Percentiles rank a stretch among this genome's conserved stretches.
Evolutionary conservation across 2,113 vertebrate species (phyloP).

Genomic region (Lutjanus erythropterus): DNA sequence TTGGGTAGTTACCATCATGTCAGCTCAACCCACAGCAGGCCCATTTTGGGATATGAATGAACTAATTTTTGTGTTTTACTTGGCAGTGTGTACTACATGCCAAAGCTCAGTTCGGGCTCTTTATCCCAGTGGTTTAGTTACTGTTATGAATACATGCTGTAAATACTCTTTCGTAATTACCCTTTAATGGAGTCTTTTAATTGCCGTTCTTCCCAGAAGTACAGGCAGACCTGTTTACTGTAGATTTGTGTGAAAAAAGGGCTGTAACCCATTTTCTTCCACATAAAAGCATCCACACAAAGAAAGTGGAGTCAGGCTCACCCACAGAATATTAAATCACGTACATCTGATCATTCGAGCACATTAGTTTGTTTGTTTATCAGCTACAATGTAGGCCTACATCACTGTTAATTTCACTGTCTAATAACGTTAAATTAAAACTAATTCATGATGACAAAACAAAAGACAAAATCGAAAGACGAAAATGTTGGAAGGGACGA

Average conservation of each 20-base stretch:
- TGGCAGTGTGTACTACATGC: not conserved
- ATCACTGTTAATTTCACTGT: too few species aligned
- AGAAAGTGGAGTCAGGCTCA: not conserved
- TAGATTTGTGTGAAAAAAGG: not conserved
- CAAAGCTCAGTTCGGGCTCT: not conserved
- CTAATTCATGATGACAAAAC: too few species aligned
- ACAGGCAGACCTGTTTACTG: not conserved
- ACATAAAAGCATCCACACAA: not conserved
- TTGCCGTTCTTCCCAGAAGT: not conserved
- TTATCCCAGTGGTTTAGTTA: not conserved
- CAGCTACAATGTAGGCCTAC: not conserved
- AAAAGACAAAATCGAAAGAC: too few species aligned
- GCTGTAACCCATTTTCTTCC: not conserved
- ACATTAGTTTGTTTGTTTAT: not conserved
- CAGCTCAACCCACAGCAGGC: conserved; percentile 30
- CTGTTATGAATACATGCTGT: conserved; percentile 15
- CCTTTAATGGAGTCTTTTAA: conserved; percentile 25
- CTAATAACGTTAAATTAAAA: too few species aligned
- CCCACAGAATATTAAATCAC: not conserved
- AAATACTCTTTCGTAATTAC: conserved; percentile 21
- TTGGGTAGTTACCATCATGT: conserved; percentile 40
- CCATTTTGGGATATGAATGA: conserved; percentile 49
- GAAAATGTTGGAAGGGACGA: too few species aligned
- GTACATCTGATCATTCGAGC: not conserved
- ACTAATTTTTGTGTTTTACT: conserved; percentile 36